Base-by-base conservation (phyloP, 2,797 vertebrate genomes). In the Catamblyrhynchus diadema region DNA sequence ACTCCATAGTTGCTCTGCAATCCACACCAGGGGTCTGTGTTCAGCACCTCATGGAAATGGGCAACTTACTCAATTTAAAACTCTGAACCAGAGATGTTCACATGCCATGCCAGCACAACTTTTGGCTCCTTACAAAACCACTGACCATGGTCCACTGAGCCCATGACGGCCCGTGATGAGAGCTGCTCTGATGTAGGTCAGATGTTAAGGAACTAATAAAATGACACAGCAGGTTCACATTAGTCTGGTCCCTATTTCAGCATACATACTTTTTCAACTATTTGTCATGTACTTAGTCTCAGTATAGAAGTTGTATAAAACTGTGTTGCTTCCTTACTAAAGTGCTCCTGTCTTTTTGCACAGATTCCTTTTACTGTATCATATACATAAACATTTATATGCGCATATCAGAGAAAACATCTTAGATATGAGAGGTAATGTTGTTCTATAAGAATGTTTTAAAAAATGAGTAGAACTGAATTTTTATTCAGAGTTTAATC, bases 151-250 rank as follows among this genome's bases (percentile, higher is more conserved):
- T 91, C 89, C 70, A 91, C 66, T 81, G 91, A 83, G 42, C 54
- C 81, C 33, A 10, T 74, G 79, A 90, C 12, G 47, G 88, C 39
- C 45, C 3, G 24, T 37, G 84, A 85, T 93, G 93, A 96, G 88
- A 91, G 69, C 45, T 93, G 14, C 85, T 78, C 81, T 75, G 94
- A 51, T 69, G 90, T 32, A 94, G 95, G 81, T 94, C 88, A 86
- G 77, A 91, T 86, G 94, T 75, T 83, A 90, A 69, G 50, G 81
- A 93, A 51, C 65, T 48, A 61, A 85, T 89, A 94, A 93, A 93
- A 92, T 72, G 81, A 71, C 87, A 65, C 84, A 96, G 54, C 78
- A 94, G 91, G 84, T 86, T 94, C 44, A 8, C 72, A 89, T 93
- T 95, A 96, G 32, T 69, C 35, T 59, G 71, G 93, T 82, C 45